Evolutionary conservation across 2,113 vertebrate species (phyloP).

Genomic region (Reinhardtius hippoglossoides): DNA sequence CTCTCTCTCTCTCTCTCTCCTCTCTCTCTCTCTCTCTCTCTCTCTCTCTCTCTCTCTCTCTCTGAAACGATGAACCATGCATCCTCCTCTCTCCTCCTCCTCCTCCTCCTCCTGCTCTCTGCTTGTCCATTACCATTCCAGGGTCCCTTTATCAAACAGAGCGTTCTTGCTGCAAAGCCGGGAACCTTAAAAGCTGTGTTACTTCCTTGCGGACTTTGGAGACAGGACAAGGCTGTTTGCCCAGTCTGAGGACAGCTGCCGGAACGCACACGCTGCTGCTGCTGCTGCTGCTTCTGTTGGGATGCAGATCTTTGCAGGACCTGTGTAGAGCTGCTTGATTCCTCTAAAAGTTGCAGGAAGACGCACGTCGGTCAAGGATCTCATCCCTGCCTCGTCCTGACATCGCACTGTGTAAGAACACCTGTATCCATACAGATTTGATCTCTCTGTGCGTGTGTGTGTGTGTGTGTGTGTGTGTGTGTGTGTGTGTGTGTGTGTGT

Average conservation of each 20-base stretch:
- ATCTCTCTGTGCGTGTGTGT: conserved; percentile 1
- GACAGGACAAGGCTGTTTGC: conserved; percentile 54
- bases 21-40: conserved; percentile 34
- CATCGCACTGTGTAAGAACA: conserved; percentile 56
- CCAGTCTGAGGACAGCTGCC: conserved; percentile 49
- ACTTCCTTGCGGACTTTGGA: conserved; percentile 63
- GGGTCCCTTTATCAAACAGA: conserved; percentile 54
- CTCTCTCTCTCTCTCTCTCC: conserved; percentile 22
- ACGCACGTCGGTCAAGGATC: conserved; percentile 19
- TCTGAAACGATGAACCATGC: conserved; percentile 74
- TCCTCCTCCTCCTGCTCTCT: conserved; percentile 44
- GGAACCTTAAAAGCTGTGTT: conserved; percentile 46
- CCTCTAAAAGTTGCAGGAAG: conserved; percentile 57
- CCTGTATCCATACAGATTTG: conserved; percentile 17
- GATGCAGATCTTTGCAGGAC: conserved; percentile 52
- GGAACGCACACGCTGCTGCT: conserved; percentile 19
- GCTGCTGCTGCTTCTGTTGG: conserved; percentile 30
- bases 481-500: too few relatives aligned
- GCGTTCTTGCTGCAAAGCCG: conserved; percentile 49
- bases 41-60: conserved; percentile 29
- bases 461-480: too few relatives aligned
- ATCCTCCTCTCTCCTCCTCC: conserved; percentile 53
- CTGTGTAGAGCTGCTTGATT: conserved; percentile 23
- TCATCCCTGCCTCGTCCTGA: conserved; percentile 12
- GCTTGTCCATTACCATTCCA: conserved; percentile 45